Evolutionary conservation across 2,797 vertebrate species (phyloP), one percentile per base, ranked within the genome.

Genomic region (Muscicapa comitata): DNA sequence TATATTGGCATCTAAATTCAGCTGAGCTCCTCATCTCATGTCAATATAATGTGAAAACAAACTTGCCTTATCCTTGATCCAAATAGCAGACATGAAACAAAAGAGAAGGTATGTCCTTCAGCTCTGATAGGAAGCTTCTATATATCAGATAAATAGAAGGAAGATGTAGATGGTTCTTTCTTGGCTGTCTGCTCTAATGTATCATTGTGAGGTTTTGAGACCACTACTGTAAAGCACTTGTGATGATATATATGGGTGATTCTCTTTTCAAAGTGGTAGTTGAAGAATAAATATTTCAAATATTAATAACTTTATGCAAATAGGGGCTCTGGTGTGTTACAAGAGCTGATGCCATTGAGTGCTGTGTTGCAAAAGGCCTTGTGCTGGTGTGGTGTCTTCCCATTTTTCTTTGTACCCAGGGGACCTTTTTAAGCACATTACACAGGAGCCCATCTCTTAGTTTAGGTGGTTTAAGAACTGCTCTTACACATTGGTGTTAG

Each of bases 341-440:
- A 33, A 40, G 55, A 42, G 17, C 20, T 84, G 38, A 37, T 78
- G 58, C 13, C 11, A 2, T 19, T n/a, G 33, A 6, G 7, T 42
- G 13, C 24, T 2, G 0, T 2, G 10, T 13, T 75, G 13, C 7
- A 51, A 24, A 82, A 38, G 45, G 50, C 13, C 13, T 80, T 1
- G 0, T 57, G 29, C 53, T 90, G 28, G 4, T 24, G 7, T 53
- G 28, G 13, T 17, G 18, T 59, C 14, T 48, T 17, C 37, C 5
- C 5, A 0, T 55, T 35, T 8, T 35, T 7, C 11, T 37, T 43
- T 28, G 14, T 25, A 26, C 33, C 11, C 17, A 23, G 40, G 26
- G n/a, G 13, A 24, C 4, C 0, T 0, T 3, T 25, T 17, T 40
- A 38, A 57, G 31, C 0, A 1, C 10, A 9, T 20, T 19, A 17